These are phyloP conservation scores for Sebastes hopkinsi DNA, from an alignment of 2,797 vertebrate species.

Conservation along the genomic window DNA sequence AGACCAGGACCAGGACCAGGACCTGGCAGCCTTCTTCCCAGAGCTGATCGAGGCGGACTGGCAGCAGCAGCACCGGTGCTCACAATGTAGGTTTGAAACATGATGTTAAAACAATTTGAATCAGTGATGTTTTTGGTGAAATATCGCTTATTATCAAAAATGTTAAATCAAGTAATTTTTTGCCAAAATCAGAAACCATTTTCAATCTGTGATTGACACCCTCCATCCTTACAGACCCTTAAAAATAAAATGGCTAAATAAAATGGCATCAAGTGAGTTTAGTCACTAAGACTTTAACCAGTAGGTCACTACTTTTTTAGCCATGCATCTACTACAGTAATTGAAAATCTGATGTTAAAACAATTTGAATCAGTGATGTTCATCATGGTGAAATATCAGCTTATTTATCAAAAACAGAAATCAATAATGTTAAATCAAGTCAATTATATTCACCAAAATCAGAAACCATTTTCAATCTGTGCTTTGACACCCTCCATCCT, in stretches of 20 bases:
- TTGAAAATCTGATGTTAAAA: background rate
- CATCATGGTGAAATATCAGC: background rate
- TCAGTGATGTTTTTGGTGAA: background rate
- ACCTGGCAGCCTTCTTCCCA: constrained; percentile 90
- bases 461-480: background rate
- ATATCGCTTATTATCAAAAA: background rate
- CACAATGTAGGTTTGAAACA: constrained; percentile 89
- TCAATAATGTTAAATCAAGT: background rate
- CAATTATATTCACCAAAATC: background rate
- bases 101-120: background rate
- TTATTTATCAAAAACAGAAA: background rate
- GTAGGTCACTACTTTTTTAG: background rate
- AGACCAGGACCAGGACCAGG: constrained; percentile 81
- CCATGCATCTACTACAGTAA: background rate
- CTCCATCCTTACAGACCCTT: no score
- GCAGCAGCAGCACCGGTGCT: constrained; percentile 86
- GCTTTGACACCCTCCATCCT: no score
- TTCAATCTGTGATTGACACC: background rate
- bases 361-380: background rate
- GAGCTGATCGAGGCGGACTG: constrained; percentile 92
- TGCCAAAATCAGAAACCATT: background rate
- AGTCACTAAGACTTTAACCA: no score
- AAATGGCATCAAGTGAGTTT: no score
- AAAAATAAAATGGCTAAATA: no score
- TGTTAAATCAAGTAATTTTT: background rate